These are phyloP conservation scores for Drosophila mojavensis DNA, from an alignment of 1,140 invertebrate genomes.

Conservation along the genomic window DNA sequence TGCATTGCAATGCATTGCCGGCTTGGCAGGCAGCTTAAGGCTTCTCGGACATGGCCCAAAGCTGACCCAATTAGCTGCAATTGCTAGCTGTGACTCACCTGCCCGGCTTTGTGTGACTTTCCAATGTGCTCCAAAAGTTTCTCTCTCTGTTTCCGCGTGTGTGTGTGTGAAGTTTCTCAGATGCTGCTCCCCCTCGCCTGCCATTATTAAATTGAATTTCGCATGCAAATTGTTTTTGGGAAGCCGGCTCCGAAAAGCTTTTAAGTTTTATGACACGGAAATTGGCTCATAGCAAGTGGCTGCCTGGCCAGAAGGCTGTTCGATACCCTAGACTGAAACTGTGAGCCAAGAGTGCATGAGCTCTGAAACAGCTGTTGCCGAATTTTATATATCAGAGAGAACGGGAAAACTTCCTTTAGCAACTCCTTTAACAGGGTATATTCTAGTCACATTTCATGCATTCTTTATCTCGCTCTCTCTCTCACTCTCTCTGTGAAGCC, in stretches of 20 bases:
- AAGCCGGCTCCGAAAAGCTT: constrained; percentile 64
- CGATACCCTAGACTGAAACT: constrained; percentile 7
- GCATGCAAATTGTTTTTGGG: constrained; percentile 77
- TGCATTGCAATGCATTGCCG: constrained; percentile 27
- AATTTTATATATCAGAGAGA: too few relatives aligned
- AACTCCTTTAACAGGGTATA: constrained; percentile 5
- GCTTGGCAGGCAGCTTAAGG: constrained; percentile 20
- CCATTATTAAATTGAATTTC: constrained; percentile 80
- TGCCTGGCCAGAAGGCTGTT: constrained; percentile 33
- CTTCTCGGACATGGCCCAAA: constrained; percentile 20
- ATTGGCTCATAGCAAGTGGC: constrained; percentile 71
- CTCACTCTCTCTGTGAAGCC: neutral
- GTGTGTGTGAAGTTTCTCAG: constrained; percentile 10
- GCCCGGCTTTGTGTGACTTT: constrained; percentile 40
- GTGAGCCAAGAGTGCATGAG: neutral
- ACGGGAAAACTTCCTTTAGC: too few relatives aligned
- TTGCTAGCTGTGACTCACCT: constrained; percentile 44
- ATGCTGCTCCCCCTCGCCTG: constrained; percentile 46
- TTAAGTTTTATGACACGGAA: constrained; percentile 82
- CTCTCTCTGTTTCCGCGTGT: neutral
- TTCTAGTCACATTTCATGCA: neutral
- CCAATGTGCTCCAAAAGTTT: constrained; percentile 46
- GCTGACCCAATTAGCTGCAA: constrained; percentile 69
- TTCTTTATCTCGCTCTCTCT: neutral
- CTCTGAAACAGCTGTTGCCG: too few relatives aligned